A percentile compares a stretch with the other conserved stretches of the same genome.
These are phyloP conservation scores for Cyprinus carpio DNA, from an alignment of 2,113 vertebrate species.

Conservation along the genomic window DNA sequence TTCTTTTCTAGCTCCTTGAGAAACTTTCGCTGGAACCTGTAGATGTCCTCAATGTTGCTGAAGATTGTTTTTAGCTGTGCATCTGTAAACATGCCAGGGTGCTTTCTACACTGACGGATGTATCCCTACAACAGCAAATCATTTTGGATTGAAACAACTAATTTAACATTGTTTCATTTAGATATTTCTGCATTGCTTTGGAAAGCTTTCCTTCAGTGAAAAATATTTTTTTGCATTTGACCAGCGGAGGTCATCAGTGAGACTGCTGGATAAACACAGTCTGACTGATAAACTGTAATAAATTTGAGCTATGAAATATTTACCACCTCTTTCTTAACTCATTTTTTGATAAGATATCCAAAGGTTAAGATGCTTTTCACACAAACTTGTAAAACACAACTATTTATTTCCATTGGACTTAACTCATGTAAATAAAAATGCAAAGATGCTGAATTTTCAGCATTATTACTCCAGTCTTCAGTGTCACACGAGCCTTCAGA, in stretches of 20 bases:
- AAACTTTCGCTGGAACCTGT: constrained; percentile 95
- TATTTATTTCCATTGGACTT: too few relatives aligned
- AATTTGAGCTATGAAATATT: too few relatives aligned
- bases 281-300: too few relatives aligned
- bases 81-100: constrained; percentile 90
- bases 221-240: not conserved
- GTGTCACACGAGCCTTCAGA: too few relatives aligned
- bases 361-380: too few relatives aligned
- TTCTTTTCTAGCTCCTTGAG: constrained; percentile 93
- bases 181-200: not conserved
- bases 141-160: not conserved
- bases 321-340: too few relatives aligned
- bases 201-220: not conserved
- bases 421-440: too few relatives aligned
- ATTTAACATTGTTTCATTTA: not conserved
- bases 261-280: too few relatives aligned
- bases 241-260: constrained; percentile 61
- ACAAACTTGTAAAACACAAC: too few relatives aligned
- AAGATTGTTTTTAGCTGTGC: constrained; percentile 91
- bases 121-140: constrained; percentile 81
- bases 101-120: constrained; percentile 94
- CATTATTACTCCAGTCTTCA: too few relatives aligned
- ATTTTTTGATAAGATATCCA: too few relatives aligned
- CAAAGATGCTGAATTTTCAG: too few relatives aligned
- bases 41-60: constrained; percentile 98